These are phyloP conservation scores for Poecilia picta DNA, from an alignment of 2,797 vertebrate species.

Conservation along the genomic window DNA sequence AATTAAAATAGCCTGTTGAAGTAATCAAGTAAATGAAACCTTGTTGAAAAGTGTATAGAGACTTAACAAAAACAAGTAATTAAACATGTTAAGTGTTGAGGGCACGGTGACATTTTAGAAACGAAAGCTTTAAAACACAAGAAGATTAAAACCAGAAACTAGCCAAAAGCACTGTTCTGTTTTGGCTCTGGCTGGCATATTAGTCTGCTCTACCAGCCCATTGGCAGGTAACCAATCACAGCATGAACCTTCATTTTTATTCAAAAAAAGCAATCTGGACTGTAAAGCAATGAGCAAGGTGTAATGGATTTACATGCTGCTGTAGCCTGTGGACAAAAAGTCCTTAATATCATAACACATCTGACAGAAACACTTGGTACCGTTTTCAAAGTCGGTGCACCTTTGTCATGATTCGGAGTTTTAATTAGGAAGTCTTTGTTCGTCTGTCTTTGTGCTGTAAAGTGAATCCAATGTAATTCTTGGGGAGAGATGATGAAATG, in stretches of 20 bases:
- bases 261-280: conserved; percentile 42
- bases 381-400: conserved; percentile 14
- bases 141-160: conserved; percentile 56
- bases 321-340: conserved; percentile 35
- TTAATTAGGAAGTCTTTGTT: conserved; percentile 24
- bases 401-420: conserved; percentile 14
- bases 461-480: conserved; percentile 26
- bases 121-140: conserved; percentile 43
- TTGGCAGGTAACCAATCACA: conserved; percentile 66
- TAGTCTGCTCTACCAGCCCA: conserved; percentile 42
- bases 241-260: conserved; percentile 34
- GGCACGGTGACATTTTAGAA: conserved; percentile 51
- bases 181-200: conserved; percentile 54
- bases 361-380: conserved; percentile 27
- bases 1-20: conserved; percentile 14
- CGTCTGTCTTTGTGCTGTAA: conserved; percentile 7
- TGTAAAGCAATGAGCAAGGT: conserved; percentile 53
- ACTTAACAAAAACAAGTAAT: conserved; percentile 29
- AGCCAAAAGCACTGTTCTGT: conserved; percentile 48
- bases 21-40: conserved; percentile 3
- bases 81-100: conserved; percentile 47
- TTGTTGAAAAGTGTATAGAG: conserved; percentile 2
- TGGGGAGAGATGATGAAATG: conserved; percentile 19
- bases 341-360: conserved; percentile 28
- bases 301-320: conserved; percentile 8